A percentile compares a stretch with the other conserved stretches of the same genome.
Evolutionary conservation across 2,113 vertebrate species (phyloP).

Genomic region (Naja naja): DNA sequence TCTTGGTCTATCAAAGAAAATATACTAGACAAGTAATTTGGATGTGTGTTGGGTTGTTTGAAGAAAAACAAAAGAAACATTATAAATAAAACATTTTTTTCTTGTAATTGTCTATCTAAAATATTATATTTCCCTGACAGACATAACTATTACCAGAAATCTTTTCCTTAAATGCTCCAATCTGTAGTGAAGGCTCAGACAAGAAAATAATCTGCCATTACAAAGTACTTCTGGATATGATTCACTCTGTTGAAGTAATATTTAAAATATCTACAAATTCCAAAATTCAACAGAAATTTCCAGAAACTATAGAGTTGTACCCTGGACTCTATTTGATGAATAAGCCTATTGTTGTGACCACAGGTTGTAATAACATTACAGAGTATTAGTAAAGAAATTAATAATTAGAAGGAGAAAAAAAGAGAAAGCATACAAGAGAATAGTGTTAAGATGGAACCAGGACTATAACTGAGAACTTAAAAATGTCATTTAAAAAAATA

Average conservation of each 20-base stretch:
- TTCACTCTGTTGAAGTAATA: not conserved
- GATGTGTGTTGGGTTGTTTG: no score
- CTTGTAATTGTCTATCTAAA: not conserved
- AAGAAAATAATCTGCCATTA: not conserved
- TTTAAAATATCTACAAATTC: not conserved
- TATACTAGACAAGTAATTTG: not conserved
- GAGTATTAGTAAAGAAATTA: not conserved
- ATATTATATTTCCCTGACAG: not conserved
- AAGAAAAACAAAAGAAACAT: not conserved
- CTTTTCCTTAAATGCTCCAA: not conserved
- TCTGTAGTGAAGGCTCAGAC: not conserved
- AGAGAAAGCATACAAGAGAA: not conserved
- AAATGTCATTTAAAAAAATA: not conserved
- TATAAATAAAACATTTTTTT: constrained; percentile 3
- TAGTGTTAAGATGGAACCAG: not conserved
- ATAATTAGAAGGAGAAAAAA: not conserved
- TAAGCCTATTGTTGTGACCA: not conserved
- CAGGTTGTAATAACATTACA: not conserved
- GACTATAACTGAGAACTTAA: not conserved
- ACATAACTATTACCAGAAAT: not conserved
- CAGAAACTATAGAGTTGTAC: not conserved
- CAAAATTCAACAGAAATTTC: not conserved
- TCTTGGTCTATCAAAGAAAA: constrained; percentile 16
- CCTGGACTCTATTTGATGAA: not conserved
- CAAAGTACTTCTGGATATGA: not conserved